These are phyloP conservation scores for Eupithecia subfuscata DNA, from an alignment of 2,888 invertebrate species.

Conservation along the genomic window DNA sequence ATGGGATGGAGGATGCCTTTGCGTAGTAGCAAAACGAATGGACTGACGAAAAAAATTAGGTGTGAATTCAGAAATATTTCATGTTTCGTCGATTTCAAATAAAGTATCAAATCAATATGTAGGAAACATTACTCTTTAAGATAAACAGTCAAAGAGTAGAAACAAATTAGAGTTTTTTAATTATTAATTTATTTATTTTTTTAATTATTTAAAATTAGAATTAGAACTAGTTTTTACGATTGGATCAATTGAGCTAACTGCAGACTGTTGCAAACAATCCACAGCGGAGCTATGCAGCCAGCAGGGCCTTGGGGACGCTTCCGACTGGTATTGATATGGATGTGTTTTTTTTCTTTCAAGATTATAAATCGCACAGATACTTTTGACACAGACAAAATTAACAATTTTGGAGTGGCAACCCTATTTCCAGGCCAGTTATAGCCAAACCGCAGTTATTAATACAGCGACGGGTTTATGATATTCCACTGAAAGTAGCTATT, in stretches of 20 bases:
- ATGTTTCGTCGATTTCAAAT: neutral
- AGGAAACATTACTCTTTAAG: too few species aligned
- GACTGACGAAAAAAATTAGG: neutral
- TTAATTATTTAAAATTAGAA: too few species aligned
- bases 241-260: too few species aligned
- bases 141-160: too few species aligned
- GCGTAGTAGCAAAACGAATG: neutral
- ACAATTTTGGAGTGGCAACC: conserved; percentile 21
- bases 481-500: conserved; percentile 60
- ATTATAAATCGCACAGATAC: neutral
- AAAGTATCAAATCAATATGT: neutral
- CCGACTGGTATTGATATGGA: too few species aligned
- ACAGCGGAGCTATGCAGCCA: too few species aligned
- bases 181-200: too few species aligned
- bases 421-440: conserved; percentile 41
- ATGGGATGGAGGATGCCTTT: too few species aligned
- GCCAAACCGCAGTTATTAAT: conserved; percentile 62
- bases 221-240: too few species aligned
- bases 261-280: too few species aligned
- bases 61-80: neutral
- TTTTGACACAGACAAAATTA: neutral
- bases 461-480: conserved; percentile 67
- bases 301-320: too few species aligned
- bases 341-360: neutral
- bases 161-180: too few species aligned